Base-by-base conservation (phyloP, 2,797 vertebrate genomes). In the Galaxias olidus region DNA sequence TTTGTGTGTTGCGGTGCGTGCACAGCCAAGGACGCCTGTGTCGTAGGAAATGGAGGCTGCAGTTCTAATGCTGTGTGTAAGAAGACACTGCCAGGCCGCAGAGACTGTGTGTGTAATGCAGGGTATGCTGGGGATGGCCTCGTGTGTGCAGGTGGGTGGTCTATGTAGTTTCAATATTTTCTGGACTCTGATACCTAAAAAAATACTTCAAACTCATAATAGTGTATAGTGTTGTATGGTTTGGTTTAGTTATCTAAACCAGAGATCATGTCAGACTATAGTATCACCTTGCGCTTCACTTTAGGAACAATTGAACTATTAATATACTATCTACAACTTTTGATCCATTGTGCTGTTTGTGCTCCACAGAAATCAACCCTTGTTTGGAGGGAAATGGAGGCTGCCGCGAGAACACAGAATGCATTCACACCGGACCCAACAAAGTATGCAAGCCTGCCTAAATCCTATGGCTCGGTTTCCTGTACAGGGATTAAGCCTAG, bases 401-500 rank as follows among this genome's bases (percentile, higher is more conserved):
- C 47, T 99, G 97, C 9, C 87, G 94, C 10, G 74, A 0, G 69
- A 91, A 95, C 0, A 94, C 96, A 11, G 93, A 95, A 49, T 99
- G 97, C 59, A 86, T 95, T 0, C 96, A 98, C 55, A 93, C 88
- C 0, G 96, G 95, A 70, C 95, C 96, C 1, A 96, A 98, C 69
- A 92, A 95, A 89, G 97, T 97, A 75, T 89, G 87, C 20, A 14
- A 13, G n/a, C 30, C 30, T 30, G 30, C 30, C 30, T 30, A n/a
- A n/a, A n/a, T n/a, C n/a, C n/a, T n/a, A n/a, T n/a, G n/a, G n/a
- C n/a, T n/a, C n/a, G n/a, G n/a, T n/a, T n/a, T n/a, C n/a, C n/a
- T n/a, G n/a, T n/a, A n/a, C n/a, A n/a, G n/a, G n/a, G n/a, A n/a
- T n/a, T n/a, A n/a, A n/a, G n/a, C n/a, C n/a, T n/a, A n/a, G n/a